Evolutionary conservation across 2,888 invertebrate species (phyloP).

Genomic region (Apoda limacodes): DNA sequence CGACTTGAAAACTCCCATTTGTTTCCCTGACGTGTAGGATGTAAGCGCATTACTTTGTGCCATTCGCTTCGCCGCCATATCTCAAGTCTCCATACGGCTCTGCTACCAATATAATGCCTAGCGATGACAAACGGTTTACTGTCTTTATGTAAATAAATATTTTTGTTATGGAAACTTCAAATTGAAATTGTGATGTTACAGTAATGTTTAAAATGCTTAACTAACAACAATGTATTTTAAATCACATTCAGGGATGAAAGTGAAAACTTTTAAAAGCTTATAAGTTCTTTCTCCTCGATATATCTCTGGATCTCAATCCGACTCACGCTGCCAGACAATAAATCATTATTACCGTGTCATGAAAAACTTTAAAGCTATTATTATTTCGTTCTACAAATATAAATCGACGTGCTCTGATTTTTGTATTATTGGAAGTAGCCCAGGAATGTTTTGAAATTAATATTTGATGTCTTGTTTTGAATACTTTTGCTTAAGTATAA

Average conservation of each 20-base stretch:
- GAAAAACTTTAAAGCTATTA: slow-evolving; percentile 40
- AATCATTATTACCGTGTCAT: slow-evolving; percentile 35
- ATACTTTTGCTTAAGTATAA: no score
- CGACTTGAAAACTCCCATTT: slow-evolving; percentile 31
- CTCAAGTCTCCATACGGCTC: slow-evolving; percentile 40
- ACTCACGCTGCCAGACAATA: slow-evolving; percentile 31
- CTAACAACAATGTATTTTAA: slow-evolving; percentile 13
- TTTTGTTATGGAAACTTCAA: no score
- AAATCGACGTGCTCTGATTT: slow-evolving; percentile 26
- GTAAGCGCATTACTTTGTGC: slow-evolving; percentile 45
- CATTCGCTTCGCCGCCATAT: slow-evolving; percentile 39
- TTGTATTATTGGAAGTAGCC: slow-evolving; percentile 14
- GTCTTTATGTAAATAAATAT: no score
- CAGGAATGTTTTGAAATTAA: no score
- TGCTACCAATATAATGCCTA: slow-evolving; percentile 43
- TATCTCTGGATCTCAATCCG: slow-evolving; percentile 37
- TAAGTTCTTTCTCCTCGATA: slow-evolving; percentile 45
- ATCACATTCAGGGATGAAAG: slow-evolving; percentile 25
- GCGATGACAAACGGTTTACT: slow-evolving; percentile 41
- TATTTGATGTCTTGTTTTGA: no score
- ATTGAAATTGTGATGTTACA: slow-evolving; percentile 7
- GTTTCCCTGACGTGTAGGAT: slow-evolving; percentile 41
- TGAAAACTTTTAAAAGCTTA: slow-evolving; percentile 35
- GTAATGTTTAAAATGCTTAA: no score
- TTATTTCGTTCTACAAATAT: slow-evolving; percentile 34